Base-by-base conservation (phyloP, 53 echinoderm and acorn worm genomes). In the Apostichopus leukothele region DNA sequence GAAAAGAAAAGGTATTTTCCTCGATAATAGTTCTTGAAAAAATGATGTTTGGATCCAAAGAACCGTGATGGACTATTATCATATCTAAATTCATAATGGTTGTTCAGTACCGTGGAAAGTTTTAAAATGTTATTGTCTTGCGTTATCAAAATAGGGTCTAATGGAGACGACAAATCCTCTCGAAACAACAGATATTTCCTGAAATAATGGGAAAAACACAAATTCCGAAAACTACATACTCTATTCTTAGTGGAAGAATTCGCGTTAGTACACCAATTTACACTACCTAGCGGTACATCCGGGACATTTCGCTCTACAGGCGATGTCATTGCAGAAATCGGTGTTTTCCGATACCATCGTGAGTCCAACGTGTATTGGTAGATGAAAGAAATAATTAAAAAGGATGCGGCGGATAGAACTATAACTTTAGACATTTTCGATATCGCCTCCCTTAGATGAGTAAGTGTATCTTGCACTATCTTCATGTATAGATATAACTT, bases 171-270 rank as follows among this genome's bases (percentile, higher is more conserved):
- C 16, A 5, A 13, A 27, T 27, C 27, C 27, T 27, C 27, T 27
- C 27, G 27, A 18, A 50, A 3, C 51, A 78, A 52, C 4, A 78
- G 51, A 16, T 52, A 78, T 6, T 0, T 18, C 9, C 19, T 16
- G 0, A 16, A 8, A 19, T 16, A 16, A 78, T 78, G 79, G 53
- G 18, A 78, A 39, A 7, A 78, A 51, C 79, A 78, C 4, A 78
- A 52, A 18, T 78, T 78, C n/a, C 51, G 79, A 78, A 78, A 78
- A 12, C 51, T 78, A 51, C 79, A 78, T 5, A 78, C 11, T 39
- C 19, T 16, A 7, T 4, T 52, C 51, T 50, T 27, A 16, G 11
- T 51, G 50, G n/a, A 5, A 5, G 79, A 78, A 1, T 78, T 16
- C 27, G 27, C 27, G 19, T 19, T 53, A 8, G 9, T 53, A 51